Evolutionary conservation across 1,140 invertebrate species (phyloP), one percentile per base, ranked within the genome.

Genomic region (Medauroidea extradentata): DNA sequence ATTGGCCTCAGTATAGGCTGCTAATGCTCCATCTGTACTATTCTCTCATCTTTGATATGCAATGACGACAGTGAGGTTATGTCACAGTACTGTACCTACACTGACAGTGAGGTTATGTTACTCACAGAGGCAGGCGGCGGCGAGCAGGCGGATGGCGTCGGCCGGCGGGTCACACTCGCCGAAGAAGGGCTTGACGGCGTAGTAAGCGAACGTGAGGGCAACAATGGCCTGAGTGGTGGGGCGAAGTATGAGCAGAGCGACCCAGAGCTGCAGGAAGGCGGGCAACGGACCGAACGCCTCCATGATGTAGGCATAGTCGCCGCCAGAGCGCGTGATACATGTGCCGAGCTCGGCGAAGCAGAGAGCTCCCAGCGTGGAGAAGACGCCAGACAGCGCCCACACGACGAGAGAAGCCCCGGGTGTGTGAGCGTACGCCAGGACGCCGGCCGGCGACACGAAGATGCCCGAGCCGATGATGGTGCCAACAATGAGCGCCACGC

Each of bases 311-410:
- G 90, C 89, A 74, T 93, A 94, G 71, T 94, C 92, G 42, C 90
- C 92, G 18, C 92, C 92, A 3, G 91, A 91, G 67, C 90, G 79
- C 1, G 78, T 84, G 65, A 94, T 90, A 44, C 87, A 85, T 0
- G 88, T 90, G 14, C 89, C 90, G 51, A 95, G 79, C 75, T 96
- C 93, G 0, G 90, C 90, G 69, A 93, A 94, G 69, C 89, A 93
- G 1, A 93, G 76, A 0, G 87, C 87, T 8, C 89, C 89, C 49
- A 91, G 72, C 7, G 85, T 85, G 3, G 87, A 91, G 59, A 91
- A 80, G 4, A 90, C 67, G 14, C 90, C 90, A 23, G 85, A 89
- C 0, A 83, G 66, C 0, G 81, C 77, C 88, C 90, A 93, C 67
- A 92, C 84, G 61, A 88, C 67, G 25, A 90, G 78, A 0, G 87